Evolutionary conservation across 2,888 invertebrate genomes (phyloP).

Genomic region (Ormyrus rosae): DNA sequence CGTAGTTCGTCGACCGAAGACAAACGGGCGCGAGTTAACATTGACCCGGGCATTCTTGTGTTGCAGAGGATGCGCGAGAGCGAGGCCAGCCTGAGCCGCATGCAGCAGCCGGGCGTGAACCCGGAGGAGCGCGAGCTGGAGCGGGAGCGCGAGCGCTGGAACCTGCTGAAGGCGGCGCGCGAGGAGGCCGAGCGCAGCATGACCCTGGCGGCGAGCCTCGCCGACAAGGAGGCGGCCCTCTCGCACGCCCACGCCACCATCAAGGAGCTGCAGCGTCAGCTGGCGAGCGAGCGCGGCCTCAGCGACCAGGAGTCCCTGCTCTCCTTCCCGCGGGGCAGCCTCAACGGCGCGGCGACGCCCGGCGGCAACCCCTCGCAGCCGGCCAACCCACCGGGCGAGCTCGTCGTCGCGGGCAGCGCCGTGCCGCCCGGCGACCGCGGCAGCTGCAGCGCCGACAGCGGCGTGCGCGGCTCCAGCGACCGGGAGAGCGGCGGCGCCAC

Average conservation of each 20-base stretch:
- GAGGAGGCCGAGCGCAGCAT: conserved; percentile 93
- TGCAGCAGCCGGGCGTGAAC: conserved; percentile 91
- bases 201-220: conserved; percentile 90
- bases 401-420: conserved; percentile 78
- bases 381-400: conserved; percentile 51
- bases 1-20: background rate
- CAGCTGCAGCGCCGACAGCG: conserved; percentile 92
- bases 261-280: conserved; percentile 82
- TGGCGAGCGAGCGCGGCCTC: conserved; percentile 80
- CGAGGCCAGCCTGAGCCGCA: conserved; percentile 86
- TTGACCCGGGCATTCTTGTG: background rate
- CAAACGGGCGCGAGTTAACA: conserved; percentile 4
- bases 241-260: conserved; percentile 91
- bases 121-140: conserved; percentile 87
- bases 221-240: conserved; percentile 90
- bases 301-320: conserved; percentile 91
- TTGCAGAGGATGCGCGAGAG: conserved; percentile 86
- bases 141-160: conserved; percentile 92
- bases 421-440: conserved; percentile 82
- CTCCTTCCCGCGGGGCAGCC: conserved; percentile 80
- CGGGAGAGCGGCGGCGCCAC: conserved; percentile 87
- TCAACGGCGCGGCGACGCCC: conserved; percentile 78
- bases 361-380: conserved; percentile 69
- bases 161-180: conserved; percentile 89
- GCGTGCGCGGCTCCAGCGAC: conserved; percentile 90